A percentile compares a stretch with the other conserved stretches of the same genome.
phyloP scores from a whole-genome alignment of 2,113 vertebrate genomes.

The Brachirus orientalis region DNA sequence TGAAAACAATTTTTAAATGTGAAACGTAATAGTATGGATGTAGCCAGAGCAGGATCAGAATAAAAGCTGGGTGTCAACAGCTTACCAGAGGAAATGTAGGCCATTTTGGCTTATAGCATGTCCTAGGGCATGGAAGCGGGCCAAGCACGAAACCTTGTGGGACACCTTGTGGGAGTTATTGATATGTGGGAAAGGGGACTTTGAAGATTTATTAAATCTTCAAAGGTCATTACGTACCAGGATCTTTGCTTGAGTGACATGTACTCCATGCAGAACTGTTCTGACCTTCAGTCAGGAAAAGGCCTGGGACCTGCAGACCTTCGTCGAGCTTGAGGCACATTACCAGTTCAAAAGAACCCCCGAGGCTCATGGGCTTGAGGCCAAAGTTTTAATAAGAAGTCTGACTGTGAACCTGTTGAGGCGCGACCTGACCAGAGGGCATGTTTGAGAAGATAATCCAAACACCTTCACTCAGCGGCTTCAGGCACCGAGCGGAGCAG shows the following conservation, averaged over 20 bases:
- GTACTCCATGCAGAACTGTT: too few species aligned
- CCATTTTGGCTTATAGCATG: too few species aligned
- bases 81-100: too few species aligned
- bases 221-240: background rate
- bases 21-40: too few species aligned
- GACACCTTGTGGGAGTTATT: too few species aligned
- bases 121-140: too few species aligned
- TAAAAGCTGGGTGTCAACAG: too few species aligned
- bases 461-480: slow-evolving; percentile 15
- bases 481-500: too few species aligned
- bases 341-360: background rate
- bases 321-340: slow-evolving; percentile 18
- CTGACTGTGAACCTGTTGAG: slow-evolving; percentile 48
- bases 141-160: too few species aligned
- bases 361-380: slow-evolving; percentile 14
- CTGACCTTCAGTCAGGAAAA: slow-evolving; percentile 13
- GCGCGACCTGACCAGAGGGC: slow-evolving; percentile 35
- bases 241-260: background rate
- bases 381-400: slow-evolving; percentile 63
- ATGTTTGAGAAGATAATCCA: slow-evolving; percentile 52
- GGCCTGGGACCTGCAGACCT: slow-evolving; percentile 28
- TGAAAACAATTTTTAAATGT: too few species aligned
- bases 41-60: too few species aligned
- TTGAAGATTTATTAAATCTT: background rate
- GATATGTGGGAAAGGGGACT: too few species aligned